phyloP scores from a whole-genome alignment of 2,797 vertebrate genomes.

The Myotis pilosus region DNA sequence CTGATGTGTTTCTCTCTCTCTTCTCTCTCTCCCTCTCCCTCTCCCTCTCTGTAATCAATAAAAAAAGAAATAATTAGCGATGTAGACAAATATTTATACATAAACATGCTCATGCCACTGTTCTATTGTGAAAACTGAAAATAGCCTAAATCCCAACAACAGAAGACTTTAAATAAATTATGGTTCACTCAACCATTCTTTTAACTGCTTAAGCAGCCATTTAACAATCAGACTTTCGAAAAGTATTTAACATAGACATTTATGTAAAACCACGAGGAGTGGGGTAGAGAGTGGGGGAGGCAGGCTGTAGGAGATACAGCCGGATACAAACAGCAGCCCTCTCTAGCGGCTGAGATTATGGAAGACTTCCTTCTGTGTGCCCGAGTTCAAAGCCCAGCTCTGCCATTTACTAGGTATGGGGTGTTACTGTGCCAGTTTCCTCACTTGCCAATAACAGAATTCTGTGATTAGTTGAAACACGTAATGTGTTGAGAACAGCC shows the following conservation, averaged over 20 bases:
- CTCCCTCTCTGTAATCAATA: no score
- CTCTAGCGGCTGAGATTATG: not conserved
- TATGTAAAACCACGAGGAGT: not conserved
- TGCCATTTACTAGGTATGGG: not conserved
- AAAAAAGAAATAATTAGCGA: not conserved
- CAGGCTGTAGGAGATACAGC: not conserved
- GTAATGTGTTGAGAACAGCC: not conserved
- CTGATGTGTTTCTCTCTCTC: no score
- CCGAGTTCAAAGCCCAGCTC: not conserved
- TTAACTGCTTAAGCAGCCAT: not conserved
- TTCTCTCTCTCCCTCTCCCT: no score
- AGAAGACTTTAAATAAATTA: slow-evolving; percentile 8
- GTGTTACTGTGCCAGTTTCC: not conserved
- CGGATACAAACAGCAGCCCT: not conserved
- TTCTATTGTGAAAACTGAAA: not conserved
- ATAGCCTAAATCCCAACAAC: not conserved
- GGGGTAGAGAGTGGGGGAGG: not conserved
- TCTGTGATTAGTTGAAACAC: not conserved
- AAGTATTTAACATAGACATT: not conserved
- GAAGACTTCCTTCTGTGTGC: not conserved
- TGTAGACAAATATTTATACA: not conserved
- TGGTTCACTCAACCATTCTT: not conserved
- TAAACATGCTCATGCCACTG: not conserved
- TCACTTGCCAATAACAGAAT: not conserved
- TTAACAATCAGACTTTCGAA: not conserved